Conservation (phyloP, 1,140 invertebrate genomes). For the Drosophila nebulosa region DNA sequence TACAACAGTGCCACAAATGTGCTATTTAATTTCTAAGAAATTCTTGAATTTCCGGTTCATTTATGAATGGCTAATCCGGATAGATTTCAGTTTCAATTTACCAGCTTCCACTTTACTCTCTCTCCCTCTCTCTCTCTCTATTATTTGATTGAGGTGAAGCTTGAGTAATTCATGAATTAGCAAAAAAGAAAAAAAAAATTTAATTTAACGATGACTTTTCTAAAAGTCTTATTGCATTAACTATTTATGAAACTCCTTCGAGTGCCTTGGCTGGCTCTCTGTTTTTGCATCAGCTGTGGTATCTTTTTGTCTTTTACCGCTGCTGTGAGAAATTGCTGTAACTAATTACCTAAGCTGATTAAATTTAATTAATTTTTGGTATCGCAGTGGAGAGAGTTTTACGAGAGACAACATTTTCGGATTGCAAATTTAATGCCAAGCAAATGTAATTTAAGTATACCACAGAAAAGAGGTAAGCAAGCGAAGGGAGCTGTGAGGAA, state of each 20-base stretch:
- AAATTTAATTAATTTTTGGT: conserved; percentile 4
- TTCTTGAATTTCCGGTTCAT: no score
- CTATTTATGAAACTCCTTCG: neutral
- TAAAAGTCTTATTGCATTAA: neutral
- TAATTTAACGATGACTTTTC: neutral
- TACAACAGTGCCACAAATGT: no score
- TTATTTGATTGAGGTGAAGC: neutral
- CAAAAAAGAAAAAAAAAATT: neutral
- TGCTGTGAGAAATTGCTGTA: neutral
- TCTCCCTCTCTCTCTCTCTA: no score
- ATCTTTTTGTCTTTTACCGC: neutral
- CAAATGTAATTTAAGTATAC: conserved; percentile 4
- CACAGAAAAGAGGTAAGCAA: neutral
- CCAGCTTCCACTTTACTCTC: no score
- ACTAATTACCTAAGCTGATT: conserved; percentile 13
- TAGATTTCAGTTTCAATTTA: no score
- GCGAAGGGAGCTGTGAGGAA: neutral
- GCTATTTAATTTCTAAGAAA: no score
- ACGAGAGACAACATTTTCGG: conserved; percentile 2
- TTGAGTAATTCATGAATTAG: neutral
- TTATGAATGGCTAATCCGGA: no score
- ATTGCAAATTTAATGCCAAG: conserved; percentile 11
- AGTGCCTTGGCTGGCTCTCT: neutral
- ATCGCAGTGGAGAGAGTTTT: neutral
- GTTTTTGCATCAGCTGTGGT: neutral